Conservation (phyloP, 1,140 invertebrate genomes). For the Drosophila sp. region DNA sequence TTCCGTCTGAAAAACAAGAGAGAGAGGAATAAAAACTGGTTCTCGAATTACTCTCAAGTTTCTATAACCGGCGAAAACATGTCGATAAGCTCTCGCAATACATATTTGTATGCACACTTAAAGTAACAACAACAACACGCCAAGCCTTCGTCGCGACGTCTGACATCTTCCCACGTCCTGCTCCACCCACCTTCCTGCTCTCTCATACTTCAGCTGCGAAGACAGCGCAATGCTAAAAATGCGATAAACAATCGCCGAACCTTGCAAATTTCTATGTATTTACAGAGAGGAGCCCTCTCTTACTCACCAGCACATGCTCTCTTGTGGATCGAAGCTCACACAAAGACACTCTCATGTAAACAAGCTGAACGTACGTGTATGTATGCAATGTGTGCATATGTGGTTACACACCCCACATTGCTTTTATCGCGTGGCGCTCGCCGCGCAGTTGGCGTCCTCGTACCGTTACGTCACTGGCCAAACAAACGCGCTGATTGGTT, state of each 20-base stretch:
- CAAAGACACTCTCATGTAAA: conserved; percentile 19
- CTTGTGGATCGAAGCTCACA: not conserved
- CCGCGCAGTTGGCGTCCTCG: conserved; percentile 51
- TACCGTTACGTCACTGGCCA: conserved; percentile 80
- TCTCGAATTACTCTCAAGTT: conserved; percentile 40
- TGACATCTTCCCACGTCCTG: no score
- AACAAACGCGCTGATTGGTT: conserved; percentile 81
- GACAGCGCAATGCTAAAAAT: conserved; percentile 21
- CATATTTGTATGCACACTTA: not conserved
- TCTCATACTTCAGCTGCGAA: not conserved
- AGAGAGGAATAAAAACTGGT: conserved; percentile 33
- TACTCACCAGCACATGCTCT: not conserved
- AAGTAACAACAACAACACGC: conserved; percentile 14
- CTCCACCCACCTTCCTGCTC: not conserved
- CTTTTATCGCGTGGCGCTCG: conserved; percentile 61
- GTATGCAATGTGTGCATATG: not conserved
- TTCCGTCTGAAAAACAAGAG: conserved; percentile 30
- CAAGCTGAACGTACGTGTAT: conserved; percentile 6
- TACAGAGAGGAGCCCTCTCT: not conserved
- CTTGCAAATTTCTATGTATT: conserved; percentile 21
- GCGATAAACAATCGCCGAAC: conserved; percentile 41
- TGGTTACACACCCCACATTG: conserved; percentile 43
- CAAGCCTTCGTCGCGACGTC: conserved; percentile 18
- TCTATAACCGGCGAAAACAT: conserved; percentile 48
- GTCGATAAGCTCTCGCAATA: conserved; percentile 11